These are phyloP conservation scores for Galerucella calmariensis DNA, from an alignment of 2,888 invertebrate genomes.

Conservation along the genomic window DNA sequence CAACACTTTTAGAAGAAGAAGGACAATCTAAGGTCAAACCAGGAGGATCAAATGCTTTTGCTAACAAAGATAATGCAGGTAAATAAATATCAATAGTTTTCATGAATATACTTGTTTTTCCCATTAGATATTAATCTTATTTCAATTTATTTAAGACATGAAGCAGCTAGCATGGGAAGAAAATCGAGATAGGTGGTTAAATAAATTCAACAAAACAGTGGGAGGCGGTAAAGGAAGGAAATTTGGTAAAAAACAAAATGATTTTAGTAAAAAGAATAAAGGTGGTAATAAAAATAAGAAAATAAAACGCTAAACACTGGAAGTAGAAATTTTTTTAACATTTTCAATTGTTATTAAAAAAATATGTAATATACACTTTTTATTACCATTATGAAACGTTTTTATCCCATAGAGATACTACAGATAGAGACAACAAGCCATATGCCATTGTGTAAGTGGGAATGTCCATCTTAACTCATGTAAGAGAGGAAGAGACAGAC, in stretches of 20 bases:
- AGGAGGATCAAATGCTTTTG: constrained; percentile 76
- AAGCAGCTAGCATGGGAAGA: constrained; percentile 89
- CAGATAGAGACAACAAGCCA: too few species aligned
- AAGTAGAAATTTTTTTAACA: not conserved
- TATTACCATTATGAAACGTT: not conserved
- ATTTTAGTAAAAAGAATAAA: constrained; percentile 39
- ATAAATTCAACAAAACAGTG: constrained; percentile 67
- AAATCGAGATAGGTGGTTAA: constrained; percentile 73
- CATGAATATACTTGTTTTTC: too few species aligned
- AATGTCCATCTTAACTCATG: too few species aligned
- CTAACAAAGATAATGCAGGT: constrained; percentile 83
- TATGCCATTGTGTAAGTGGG: too few species aligned
- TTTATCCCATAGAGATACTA: not conserved
- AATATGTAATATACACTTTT: constrained; percentile 1
- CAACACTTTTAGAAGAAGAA: constrained; percentile 86
- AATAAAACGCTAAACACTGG: constrained; percentile 37
- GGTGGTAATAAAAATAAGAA: constrained; percentile 47
- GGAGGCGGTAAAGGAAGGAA: constrained; percentile 40
- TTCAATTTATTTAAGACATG: constrained; percentile 59
- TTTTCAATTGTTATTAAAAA: not conserved
- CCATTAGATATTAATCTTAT: not conserved
- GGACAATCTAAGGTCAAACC: constrained; percentile 70
- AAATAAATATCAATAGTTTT: constrained; percentile 42
- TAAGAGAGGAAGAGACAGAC: too few species aligned
- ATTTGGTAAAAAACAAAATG: constrained; percentile 7